Evolutionary conservation across 2,797 vertebrate species (phyloP).

Genomic region (Dromococcyx pavoninus): DNA sequence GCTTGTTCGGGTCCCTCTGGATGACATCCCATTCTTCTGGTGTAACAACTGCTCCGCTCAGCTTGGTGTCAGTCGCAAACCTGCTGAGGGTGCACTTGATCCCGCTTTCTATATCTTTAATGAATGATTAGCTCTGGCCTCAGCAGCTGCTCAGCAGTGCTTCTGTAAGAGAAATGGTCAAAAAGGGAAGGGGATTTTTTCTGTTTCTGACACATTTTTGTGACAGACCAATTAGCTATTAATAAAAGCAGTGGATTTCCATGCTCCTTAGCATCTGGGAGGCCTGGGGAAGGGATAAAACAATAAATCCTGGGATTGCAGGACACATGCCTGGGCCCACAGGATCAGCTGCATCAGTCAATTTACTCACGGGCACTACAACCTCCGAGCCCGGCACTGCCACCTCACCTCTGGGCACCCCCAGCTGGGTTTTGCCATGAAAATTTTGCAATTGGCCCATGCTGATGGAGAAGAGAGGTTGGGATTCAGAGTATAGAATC

Average conservation of each 20-base stretch:
- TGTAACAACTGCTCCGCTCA: no score
- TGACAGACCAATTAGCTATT: background rate
- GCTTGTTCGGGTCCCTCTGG: no score
- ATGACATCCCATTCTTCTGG: no score
- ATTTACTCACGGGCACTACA: background rate
- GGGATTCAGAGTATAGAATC: background rate
- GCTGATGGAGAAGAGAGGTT: background rate
- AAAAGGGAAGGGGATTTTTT: background rate
- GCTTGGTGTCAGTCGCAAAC: no score
- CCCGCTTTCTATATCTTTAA: no score
- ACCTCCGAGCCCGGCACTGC: rapidly evolving
- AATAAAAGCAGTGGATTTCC: background rate
- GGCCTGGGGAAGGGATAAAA: background rate
- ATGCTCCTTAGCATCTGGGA: background rate
- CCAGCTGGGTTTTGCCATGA: background rate
- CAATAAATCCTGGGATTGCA: background rate
- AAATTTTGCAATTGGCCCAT: background rate
- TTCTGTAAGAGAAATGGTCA: background rate
- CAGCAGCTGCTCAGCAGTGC: background rate
- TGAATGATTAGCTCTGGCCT: background rate
- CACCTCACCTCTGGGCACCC: rapidly evolving
- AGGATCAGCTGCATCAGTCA: background rate
- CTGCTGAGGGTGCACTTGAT: no score
- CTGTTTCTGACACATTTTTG: background rate
- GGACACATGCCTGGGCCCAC: background rate